Conservation (phyloP, 2,797 vertebrate genomes). For the Setipinna tenuifilis region DNA sequence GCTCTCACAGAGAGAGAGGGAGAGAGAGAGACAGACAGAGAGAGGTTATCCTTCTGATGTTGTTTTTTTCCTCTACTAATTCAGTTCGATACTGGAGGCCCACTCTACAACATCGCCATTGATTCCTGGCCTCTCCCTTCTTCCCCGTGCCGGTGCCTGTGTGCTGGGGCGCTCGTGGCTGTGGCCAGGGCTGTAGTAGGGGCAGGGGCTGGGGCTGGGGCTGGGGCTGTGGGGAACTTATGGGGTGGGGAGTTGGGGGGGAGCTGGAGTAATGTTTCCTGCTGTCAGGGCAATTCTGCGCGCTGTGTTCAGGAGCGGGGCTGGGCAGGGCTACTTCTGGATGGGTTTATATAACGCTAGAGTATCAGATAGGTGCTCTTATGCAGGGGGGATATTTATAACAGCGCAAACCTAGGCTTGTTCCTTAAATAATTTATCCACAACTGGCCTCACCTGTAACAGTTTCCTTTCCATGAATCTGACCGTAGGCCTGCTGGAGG, state of each 20-base stretch:
- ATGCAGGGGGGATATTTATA: conserved; percentile 57
- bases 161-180: background rate
- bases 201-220: background rate
- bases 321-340: conserved; percentile 66
- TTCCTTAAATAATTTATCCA: conserved; percentile 60
- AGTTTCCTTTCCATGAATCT: conserved; percentile 37
- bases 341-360: conserved; percentile 66
- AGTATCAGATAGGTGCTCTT: conserved; percentile 53
- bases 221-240: background rate
- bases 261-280: conserved; percentile 63
- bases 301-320: conserved; percentile 69
- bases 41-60: background rate
- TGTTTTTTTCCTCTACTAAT: background rate
- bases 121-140: background rate
- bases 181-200: background rate
- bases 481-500: conserved; percentile 1
- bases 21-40: background rate
- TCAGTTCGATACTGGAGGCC: background rate
- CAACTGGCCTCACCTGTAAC: conserved; percentile 50
- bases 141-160: background rate
- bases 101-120: background rate
- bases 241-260: background rate
- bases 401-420: conserved; percentile 49
- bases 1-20: background rate
- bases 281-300: conserved; percentile 74